Evolutionary conservation across 2,113 vertebrate species (phyloP).

Genomic region (Ceyx cyanopectus): DNA sequence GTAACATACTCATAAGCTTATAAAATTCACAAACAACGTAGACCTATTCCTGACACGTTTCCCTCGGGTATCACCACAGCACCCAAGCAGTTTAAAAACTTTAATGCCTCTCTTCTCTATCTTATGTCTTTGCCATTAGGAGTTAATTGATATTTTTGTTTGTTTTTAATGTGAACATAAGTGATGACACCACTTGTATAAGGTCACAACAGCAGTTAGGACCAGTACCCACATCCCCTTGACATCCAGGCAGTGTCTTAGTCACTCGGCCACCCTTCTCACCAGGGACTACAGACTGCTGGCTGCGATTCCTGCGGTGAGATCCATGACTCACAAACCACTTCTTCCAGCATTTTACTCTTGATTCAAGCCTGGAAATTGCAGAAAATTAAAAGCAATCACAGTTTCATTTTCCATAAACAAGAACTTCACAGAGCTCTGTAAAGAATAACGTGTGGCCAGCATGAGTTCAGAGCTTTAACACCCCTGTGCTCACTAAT

Average conservation of each 20-base stretch:
- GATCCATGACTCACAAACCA: neutral
- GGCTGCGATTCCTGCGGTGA: neutral
- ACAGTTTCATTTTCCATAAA: neutral
- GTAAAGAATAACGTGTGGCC: rapidly evolving
- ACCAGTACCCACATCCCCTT: neutral
- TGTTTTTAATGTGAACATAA: neutral
- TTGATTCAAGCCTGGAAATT: neutral
- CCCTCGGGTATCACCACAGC: neutral
- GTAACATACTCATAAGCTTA: neutral
- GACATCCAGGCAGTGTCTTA: neutral
- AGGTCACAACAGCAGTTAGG: neutral
- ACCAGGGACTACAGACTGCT: neutral
- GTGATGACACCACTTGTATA: neutral
- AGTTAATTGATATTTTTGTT: conserved; percentile 2
- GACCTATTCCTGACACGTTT: neutral
- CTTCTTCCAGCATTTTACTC: neutral
- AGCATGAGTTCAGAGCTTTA: neutral
- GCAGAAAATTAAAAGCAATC: neutral
- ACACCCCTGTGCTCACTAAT: neutral
- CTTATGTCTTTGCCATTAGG: neutral
- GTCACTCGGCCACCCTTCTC: neutral
- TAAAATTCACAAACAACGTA: neutral
- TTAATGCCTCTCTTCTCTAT: neutral
- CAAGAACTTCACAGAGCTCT: neutral
- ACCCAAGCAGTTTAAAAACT: neutral